Evolutionary conservation across 2,888 invertebrate species (phyloP), one percentile per base, ranked within the genome.

Genomic region (Stenolophus ochropezus): DNA sequence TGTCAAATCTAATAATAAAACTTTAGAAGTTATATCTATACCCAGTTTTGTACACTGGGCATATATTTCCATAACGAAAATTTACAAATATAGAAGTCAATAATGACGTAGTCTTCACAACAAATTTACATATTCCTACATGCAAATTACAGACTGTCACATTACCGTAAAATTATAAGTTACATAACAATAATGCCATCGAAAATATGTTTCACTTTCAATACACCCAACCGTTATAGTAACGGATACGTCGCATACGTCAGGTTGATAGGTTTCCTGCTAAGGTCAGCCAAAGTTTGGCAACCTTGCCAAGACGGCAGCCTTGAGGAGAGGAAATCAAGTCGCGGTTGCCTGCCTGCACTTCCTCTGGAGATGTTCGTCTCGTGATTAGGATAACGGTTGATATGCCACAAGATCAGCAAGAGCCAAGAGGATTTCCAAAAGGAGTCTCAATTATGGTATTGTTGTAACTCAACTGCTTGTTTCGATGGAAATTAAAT

Each of bases 291-390:
- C 4, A 27, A 23, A 14, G 65, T 18, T 33, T 69, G 65, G 33
- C 18, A 33, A 27, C 65, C 33, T 69, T 27, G 27, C 18, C 11
- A 20, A 18, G 1, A 18, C 33, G 65, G 33, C 27, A 69, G 33
- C 65, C 33, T 69, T 27, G 6, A 1, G 65, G 65, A 69, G 33
- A 69, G 65, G 65, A 69, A 69, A 69, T 16, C 33, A 4, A 18
- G 65, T 69, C 65, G 16, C 65, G 65, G 65, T 69, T 69, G 33
- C 65, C 11, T 69, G 65, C 6, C 2, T 69, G 27, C 33, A 69
- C 14, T 69, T 69, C 65, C 65, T 69, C 16, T 69, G 16, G 14
- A 27, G 61, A 61, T 14, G 65, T 33, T 33, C 33, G 33, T 69
- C 16, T 69, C 33, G 27, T 8, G 27, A 69, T 69, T 69, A 69